A percentile compares a stretch with the other conserved stretches of the same genome.
phyloP scores from a whole-genome alignment of 1,140 invertebrate species.

The Neodiprion virginianus region DNA sequence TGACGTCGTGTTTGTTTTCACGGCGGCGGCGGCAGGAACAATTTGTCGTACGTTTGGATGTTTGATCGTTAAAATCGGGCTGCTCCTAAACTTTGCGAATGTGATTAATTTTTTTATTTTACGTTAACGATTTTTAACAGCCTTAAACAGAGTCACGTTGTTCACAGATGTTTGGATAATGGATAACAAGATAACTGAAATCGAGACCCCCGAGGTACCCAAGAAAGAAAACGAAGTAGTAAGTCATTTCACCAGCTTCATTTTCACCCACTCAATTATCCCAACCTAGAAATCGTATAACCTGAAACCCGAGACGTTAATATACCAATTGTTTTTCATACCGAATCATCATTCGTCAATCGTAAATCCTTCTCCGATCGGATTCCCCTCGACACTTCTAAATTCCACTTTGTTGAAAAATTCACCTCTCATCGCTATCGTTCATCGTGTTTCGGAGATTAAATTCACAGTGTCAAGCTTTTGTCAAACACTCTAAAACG shows the following conservation, averaged over 20 bases:
- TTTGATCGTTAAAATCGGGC: constrained; percentile 22
- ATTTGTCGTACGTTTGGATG: neutral
- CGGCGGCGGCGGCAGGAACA: neutral
- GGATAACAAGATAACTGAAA: constrained; percentile 40
- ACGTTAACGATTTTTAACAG: neutral
- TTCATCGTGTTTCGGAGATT: too few relatives aligned
- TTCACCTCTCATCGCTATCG: too few relatives aligned
- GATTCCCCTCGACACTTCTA: too few relatives aligned
- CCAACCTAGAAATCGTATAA: neutral
- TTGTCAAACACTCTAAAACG: too few relatives aligned
- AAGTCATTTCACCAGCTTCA: neutral
- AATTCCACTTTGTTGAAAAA: too few relatives aligned
- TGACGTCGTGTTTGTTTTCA: constrained; percentile 10
- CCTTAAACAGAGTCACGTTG: neutral
- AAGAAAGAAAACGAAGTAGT: constrained; percentile 41
- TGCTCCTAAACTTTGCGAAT: neutral
- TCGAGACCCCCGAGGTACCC: constrained; percentile 30
- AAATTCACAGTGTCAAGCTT: too few relatives aligned
- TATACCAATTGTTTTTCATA: too few relatives aligned
- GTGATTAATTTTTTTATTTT: neutral
- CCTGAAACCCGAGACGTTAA: neutral
- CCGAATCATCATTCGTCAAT: too few relatives aligned
- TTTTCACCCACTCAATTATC: neutral
- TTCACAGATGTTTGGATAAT: constrained; percentile 42
- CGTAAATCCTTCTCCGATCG: too few relatives aligned